Percentiles rank a stretch among this genome's conserved stretches.
These are phyloP conservation scores for Fissipunctia ypsillon DNA, from an alignment of 2,888 invertebrate genomes.

Conservation along the genomic window DNA sequence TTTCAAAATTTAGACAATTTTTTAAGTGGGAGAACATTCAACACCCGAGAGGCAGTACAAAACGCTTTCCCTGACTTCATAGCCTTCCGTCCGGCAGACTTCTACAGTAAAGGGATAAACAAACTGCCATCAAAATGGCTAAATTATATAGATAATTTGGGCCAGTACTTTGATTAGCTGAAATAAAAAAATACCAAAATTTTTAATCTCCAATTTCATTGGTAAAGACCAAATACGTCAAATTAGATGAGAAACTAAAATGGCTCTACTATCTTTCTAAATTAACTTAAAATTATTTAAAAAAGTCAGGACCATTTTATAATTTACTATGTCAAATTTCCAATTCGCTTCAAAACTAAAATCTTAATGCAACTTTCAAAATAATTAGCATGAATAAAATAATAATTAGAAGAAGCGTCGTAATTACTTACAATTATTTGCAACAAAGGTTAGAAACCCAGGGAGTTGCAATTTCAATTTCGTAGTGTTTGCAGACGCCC, in stretches of 20 bases:
- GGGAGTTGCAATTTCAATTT: slow-evolving; percentile 61
- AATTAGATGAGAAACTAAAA: neutral
- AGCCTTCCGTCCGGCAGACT: too few relatives aligned
- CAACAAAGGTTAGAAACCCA: slow-evolving; percentile 32
- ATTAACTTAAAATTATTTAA: slow-evolving; percentile 6
- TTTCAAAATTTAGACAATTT: too few relatives aligned
- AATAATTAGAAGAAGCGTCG: slow-evolving; percentile 32
- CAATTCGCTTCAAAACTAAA: slow-evolving; percentile 29
- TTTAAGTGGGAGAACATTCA: too few relatives aligned
- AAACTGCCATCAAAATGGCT: too few relatives aligned
- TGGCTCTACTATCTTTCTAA: neutral
- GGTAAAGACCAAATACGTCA: too few relatives aligned
- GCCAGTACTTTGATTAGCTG: too few relatives aligned
- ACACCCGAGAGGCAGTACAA: too few relatives aligned
- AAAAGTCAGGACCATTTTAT: neutral
- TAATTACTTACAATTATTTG: slow-evolving; percentile 39
- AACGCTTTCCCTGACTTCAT: too few relatives aligned
- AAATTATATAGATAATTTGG: too few relatives aligned
- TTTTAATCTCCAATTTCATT: too few relatives aligned
- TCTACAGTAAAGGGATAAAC: too few relatives aligned
- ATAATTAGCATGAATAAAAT: slow-evolving; percentile 38
- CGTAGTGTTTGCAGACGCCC: slow-evolving; percentile 52
- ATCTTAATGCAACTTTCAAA: slow-evolving; percentile 8
- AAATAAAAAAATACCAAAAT: too few relatives aligned
- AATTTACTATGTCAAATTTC: neutral